A percentile compares a stretch with the other conserved stretches of the same genome.
These are phyloP conservation scores for Tribolium freemani DNA, from an alignment of 2,888 invertebrate genomes.

Conservation along the genomic window DNA sequence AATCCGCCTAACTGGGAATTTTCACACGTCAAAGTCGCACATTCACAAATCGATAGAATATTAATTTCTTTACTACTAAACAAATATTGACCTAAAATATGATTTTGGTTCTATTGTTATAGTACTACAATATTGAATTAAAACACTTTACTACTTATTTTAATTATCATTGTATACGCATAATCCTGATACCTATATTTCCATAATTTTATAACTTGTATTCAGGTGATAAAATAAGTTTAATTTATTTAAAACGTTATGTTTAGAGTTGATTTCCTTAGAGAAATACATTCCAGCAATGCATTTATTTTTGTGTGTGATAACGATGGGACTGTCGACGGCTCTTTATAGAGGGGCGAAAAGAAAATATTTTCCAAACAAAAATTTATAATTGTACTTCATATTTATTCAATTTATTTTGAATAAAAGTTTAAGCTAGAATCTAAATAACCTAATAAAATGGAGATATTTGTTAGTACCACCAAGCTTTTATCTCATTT, in stretches of 20 bases:
- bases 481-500: not conserved
- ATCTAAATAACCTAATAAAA: not conserved
- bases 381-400: too few relatives aligned
- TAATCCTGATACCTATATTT: too few relatives aligned
- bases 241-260: slow-evolving; percentile 1
- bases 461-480: not conserved
- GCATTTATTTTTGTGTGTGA: not conserved
- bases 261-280: not conserved
- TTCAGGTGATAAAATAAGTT: not conserved
- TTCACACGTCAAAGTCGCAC: not conserved
- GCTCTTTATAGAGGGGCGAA: too few relatives aligned
- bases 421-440: not conserved
- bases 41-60: not conserved
- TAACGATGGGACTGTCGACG: too few relatives aligned
- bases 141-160: not conserved
- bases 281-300: not conserved
- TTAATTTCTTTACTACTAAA: not conserved
- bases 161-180: too few relatives aligned
- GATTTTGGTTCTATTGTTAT: not conserved
- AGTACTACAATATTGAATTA: not conserved
- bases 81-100: not conserved
- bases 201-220: too few relatives aligned
- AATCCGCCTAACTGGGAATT: too few relatives aligned
- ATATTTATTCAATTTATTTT: not conserved
- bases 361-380: too few relatives aligned